phyloP scores from a whole-genome alignment of 2,888 invertebrate genomes.

The Ptychoptera albimana region DNA sequence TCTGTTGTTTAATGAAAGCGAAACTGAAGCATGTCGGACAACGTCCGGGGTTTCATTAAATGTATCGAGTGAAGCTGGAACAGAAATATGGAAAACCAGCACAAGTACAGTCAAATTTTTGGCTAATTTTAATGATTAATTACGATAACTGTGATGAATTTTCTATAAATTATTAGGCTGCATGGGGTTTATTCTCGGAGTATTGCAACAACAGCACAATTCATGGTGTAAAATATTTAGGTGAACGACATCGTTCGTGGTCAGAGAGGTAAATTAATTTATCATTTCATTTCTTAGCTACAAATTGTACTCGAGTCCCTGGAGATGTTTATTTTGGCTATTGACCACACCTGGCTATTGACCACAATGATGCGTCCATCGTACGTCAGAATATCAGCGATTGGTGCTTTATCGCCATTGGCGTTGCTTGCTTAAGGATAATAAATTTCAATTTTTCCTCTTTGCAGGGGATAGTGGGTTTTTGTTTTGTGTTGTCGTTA shows the following conservation, averaged over 20 bases:
- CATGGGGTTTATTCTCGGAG: slow-evolving; percentile 38
- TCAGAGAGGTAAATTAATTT: slow-evolving; percentile 35
- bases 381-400: background rate
- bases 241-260: slow-evolving; percentile 38
- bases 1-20: no score
- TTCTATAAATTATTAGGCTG: background rate
- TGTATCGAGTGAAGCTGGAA: background rate
- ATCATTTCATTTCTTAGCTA: background rate
- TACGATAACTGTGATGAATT: no score
- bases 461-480: slow-evolving; percentile 45
- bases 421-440: background rate
- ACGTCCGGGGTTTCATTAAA: slow-evolving; percentile 3
- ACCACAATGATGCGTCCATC: slow-evolving; percentile 1
- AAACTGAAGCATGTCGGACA: no score
- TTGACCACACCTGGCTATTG: no score
- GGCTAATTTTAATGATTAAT: no score
- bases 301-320: background rate
- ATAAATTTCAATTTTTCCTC: background rate
- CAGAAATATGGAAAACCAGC: background rate
- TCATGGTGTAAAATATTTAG: slow-evolving; percentile 45
- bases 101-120: background rate
- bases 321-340: no score
- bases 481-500: slow-evolving; percentile 40
- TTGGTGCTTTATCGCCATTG: background rate
- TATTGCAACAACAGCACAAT: slow-evolving; percentile 44